Percentiles rank a stretch among this genome's conserved stretches.
Conservation (phyloP, 1,140 invertebrate genomes). For the Condylostylus longicornis region DNA sequence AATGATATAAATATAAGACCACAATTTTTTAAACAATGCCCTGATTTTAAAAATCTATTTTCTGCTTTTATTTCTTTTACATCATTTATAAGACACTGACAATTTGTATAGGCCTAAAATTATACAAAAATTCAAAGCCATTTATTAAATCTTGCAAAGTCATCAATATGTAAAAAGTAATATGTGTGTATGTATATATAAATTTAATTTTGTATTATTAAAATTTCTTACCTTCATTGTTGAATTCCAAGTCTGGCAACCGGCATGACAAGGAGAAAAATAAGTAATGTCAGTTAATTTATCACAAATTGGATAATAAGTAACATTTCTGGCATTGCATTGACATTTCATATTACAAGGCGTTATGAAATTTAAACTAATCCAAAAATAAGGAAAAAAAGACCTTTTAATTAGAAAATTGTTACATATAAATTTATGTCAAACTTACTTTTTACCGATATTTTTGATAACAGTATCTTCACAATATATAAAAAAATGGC, state of each 20-base stretch:
- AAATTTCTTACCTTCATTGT: conserved; percentile 11
- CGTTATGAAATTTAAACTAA: conserved; percentile 36
- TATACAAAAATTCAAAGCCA: no score
- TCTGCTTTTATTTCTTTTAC: conserved; percentile 5
- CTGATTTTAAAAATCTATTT: conserved; percentile 33
- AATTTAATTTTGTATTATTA: no score
- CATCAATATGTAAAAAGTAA: no score
- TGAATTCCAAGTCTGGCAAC: conserved; percentile 32
- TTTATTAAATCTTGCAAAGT: no score
- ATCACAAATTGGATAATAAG: conserved; percentile 44
- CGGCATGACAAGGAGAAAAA: conserved; percentile 48
- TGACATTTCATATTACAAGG: conserved; percentile 39
- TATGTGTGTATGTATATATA: no score
- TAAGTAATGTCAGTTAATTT: conserved; percentile 37
- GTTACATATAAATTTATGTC: not conserved
- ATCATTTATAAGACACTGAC: conserved; percentile 12
- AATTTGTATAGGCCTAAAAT: conserved; percentile 9
- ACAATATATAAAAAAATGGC: conserved; percentile 44
- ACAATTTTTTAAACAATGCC: conserved; percentile 40
- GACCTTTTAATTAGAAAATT: no score
- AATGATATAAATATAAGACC: conserved; percentile 31
- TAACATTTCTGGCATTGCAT: conserved; percentile 36
- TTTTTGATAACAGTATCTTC: conserved; percentile 16
- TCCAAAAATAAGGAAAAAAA: not conserved
- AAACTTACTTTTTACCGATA: conserved; percentile 18